Percentiles rank a stretch among this genome's conserved stretches.
Evolutionary conservation across 64 coral and sea anemone genomes (phyloP).

Genomic region (Porites lutea): DNA sequence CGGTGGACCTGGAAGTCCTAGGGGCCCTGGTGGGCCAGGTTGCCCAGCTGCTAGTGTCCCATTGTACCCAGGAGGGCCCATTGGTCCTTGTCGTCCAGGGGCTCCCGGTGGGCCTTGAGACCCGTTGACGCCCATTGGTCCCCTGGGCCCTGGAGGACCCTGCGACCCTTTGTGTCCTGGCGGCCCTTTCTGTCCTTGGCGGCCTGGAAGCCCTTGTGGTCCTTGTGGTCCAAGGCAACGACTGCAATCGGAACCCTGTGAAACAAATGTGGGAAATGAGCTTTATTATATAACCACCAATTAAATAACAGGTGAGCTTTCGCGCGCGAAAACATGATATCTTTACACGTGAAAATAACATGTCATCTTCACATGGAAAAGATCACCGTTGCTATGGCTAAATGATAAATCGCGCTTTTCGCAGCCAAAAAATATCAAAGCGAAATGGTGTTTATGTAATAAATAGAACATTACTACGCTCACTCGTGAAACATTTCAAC

Average conservation of each 20-base stretch:
- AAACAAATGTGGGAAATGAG: background rate
- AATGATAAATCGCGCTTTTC: too few relatives aligned
- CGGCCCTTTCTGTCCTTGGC: background rate
- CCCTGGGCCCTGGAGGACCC: background rate
- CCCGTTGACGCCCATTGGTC: constrained; percentile 34
- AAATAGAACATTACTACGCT: too few relatives aligned
- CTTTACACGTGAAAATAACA: too few relatives aligned
- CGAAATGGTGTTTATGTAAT: too few relatives aligned
- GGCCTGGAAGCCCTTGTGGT: background rate
- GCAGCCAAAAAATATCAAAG: too few relatives aligned
- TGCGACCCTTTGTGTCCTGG: background rate
- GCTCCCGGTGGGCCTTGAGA: background rate
- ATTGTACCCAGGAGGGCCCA: constrained; percentile 11
- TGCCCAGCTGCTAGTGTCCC: background rate
- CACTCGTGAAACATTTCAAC: too few relatives aligned
- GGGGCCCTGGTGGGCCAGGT: background rate
- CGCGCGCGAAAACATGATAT: too few relatives aligned
- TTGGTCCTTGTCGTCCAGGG: background rate
- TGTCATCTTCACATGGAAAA: too few relatives aligned
- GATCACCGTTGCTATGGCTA: too few relatives aligned
- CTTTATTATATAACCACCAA: too few relatives aligned
- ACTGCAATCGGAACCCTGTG: background rate
- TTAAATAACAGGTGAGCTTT: too few relatives aligned
- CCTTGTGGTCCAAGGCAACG: constrained; percentile 2
- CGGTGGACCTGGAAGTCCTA: background rate